Conservation (phyloP, 2,888 invertebrate species). For the Drosophila bunnanda region DNA sequence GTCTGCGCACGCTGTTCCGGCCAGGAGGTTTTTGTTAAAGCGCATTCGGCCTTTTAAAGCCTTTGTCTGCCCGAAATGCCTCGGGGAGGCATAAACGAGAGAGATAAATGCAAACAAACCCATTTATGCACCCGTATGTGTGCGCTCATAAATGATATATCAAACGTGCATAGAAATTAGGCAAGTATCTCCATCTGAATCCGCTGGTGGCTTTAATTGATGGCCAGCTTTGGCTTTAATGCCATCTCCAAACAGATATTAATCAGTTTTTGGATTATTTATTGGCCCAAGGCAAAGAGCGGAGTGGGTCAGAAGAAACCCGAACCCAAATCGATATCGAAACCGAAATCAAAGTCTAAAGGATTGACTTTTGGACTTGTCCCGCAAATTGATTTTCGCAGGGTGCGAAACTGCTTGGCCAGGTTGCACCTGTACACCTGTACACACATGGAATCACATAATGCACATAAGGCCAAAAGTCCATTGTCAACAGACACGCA, state of each 20-base stretch:
- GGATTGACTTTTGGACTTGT: conserved; percentile 12
- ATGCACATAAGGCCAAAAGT: conserved; percentile 65
- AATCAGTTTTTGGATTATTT: conserved; percentile 49
- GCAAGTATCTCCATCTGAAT: conserved; percentile 5
- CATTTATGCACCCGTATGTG: conserved; percentile 4
- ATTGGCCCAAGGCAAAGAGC: conserved; percentile 13
- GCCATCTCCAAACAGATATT: conserved; percentile 41
- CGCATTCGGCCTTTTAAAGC: conserved; percentile 30
- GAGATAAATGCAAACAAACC: conserved; percentile 20
- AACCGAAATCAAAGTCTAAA: background rate
- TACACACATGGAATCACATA: conserved; percentile 54
- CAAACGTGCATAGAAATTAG: conserved; percentile 43
- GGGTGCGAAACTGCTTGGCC: conserved; percentile 14
- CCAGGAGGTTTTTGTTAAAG: conserved; percentile 18
- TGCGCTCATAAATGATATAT: conserved; percentile 35
- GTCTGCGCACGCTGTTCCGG: conserved; percentile 23
- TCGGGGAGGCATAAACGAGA: conserved; percentile 31
- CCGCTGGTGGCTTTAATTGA: conserved; percentile 36
- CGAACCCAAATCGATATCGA: conserved; percentile 12
- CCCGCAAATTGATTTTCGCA: conserved; percentile 20
- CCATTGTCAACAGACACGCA: conserved; percentile 52
- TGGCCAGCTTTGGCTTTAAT: conserved; percentile 39
- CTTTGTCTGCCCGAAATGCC: conserved; percentile 27
- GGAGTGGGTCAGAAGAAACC: conserved; percentile 1
- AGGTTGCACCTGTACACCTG: conserved; percentile 41